Base-by-base conservation (phyloP, 2,888 invertebrate species). In the Agriotes lineatus region DNA sequence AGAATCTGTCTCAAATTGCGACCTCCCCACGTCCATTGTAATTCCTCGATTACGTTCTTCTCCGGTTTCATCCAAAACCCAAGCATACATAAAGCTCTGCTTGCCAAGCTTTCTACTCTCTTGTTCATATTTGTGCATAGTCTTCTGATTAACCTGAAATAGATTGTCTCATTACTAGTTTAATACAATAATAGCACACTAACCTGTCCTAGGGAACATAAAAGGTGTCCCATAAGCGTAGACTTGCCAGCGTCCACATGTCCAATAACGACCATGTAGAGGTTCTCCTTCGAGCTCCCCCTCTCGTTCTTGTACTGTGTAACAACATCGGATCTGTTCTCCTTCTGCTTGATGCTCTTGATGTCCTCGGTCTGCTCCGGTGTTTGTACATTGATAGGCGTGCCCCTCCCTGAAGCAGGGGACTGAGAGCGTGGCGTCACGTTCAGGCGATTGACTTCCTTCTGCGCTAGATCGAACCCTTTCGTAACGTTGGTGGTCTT, bases 201-300 rank as follows among this genome's bases (percentile, higher is more conserved):
- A 66, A 84, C 95, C 83, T 94, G 93, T 16, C 96, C 95, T 30
- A 96, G 85, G 69, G 93, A 92, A 82, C 91, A 97, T 0, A 99
- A 86, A 39, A 99, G 84, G 78, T 97, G 94, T 0, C 99, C 99
- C 93, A 99, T 96, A n/a, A 99, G 85, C 6, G 97, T 98, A 74
- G 96, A 96, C 84, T 97, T 97, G 0, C 97, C 97, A 33, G 97
- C 97, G 87, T 97, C 99, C 1, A 99, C 99, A 86, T 99, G 99
- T 7, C 95, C 99, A 82, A 95, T 92, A 7, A 96, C 95, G 70
- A 97, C 95, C 86, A 98, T 90, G 81, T 97, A 96, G 67, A 98
- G 87, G 79, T 95, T 92, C 35, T 93, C 93, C 80, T 97, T 97
- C 12, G 89, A 89, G n/a, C 88, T 87, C 0, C 92, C 91, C 74